phyloP scores from a whole-genome alignment of 2,113 vertebrate genomes.

The Pelusios castaneus region DNA sequence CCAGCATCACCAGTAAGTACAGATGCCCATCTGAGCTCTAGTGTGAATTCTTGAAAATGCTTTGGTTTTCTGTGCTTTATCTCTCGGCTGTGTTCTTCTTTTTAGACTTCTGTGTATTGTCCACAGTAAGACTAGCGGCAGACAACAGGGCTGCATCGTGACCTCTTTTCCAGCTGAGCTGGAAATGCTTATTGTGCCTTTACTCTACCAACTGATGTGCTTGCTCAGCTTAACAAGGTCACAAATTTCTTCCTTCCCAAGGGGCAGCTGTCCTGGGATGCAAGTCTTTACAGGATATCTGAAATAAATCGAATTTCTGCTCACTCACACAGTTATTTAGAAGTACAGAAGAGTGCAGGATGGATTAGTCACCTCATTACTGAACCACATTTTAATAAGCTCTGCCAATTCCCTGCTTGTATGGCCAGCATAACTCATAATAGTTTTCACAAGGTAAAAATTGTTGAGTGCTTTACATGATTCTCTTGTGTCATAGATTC shows the following conservation, averaged over 20 bases:
- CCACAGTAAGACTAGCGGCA: neutral
- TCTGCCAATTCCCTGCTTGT: neutral
- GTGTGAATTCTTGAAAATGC: rapidly evolving
- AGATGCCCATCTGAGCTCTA: rapidly evolving
- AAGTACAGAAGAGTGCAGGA: neutral
- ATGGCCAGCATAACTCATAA: rapidly evolving
- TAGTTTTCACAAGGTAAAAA: neutral
- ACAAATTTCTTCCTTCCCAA: slow-evolving; percentile 6
- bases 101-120: neutral
- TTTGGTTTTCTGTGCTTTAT: rapidly evolving
- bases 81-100: neutral
- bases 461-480: rapidly evolving
- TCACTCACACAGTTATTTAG: neutral
- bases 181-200: neutral
- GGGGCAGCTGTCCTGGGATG: slow-evolving; percentile 4
- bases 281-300: neutral
- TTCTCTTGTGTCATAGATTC: too few species aligned
- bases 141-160: neutral
- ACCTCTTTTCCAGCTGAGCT: neutral
- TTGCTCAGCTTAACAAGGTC: slow-evolving; percentile 38
- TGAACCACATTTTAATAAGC: neutral
- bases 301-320: neutral
- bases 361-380: neutral
- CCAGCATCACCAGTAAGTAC: rapidly evolving
- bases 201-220: neutral